Base-by-base conservation (phyloP, 2,888 invertebrate species). In the Ellobium chinense region DNA sequence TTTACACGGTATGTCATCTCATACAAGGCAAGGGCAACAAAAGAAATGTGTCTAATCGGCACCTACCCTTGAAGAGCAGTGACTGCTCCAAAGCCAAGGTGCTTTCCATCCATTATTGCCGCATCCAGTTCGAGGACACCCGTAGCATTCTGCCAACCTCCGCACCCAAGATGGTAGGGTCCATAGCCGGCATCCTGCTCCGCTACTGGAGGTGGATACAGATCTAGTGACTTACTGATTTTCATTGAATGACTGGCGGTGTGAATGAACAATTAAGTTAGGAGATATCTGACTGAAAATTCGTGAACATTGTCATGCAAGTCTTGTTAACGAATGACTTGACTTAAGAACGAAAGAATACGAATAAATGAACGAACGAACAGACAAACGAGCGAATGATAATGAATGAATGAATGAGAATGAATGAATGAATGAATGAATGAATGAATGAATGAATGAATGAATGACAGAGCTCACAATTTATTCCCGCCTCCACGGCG, bases 111-210 rank as follows among this genome's bases (percentile, higher is more conserved):
- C 89, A 89, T 89, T 7, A 89, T 78, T 31, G 89, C 89, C 2
- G 89, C 89, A 80, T 89, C 89, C 54, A 85, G 82, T 76, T 89
- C 85, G 39, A 88, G 80, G n/a, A 79, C 78, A 27, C 88, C 88
- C 0, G 68, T 83, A 4, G 82, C 34, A 74, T 89, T 89, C 27
- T 87, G 84, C n/a, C 79, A 77, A 18, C 89, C 88, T 14, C 88
- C 88, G 36, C 83, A 63, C 2, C 89, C 89, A 58, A 89, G 86
- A 70, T 84, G 75, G 68, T 83, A 85, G 1, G 72, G 80, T 12
- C 87, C 87, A 82, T 86, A 87, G 5, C 31, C 69, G 39, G 70
- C 70, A 58, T 87, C 81, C 24, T 79, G 76, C 63, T 87, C 87
- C 60, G 83, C 84, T 31, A 77, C 87, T 87, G 60, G 2, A 63